Evolutionary conservation across 1,140 invertebrate species (phyloP).

Genomic region (Drosophila varians): DNA sequence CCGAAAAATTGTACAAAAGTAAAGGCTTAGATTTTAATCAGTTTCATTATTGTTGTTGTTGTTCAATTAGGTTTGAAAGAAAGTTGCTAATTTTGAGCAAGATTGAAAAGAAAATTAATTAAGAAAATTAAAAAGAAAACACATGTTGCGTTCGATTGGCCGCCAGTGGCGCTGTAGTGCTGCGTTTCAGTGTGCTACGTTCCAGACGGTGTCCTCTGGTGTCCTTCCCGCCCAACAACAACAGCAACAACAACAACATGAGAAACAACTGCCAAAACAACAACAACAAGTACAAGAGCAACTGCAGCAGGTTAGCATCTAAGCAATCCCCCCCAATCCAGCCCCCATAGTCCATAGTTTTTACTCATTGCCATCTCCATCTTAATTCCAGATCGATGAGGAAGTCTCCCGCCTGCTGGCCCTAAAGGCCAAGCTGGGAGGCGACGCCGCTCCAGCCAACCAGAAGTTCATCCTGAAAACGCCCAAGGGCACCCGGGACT

Average conservation of each 20-base stretch:
- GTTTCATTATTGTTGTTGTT: conserved; percentile 77
- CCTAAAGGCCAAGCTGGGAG: conserved; percentile 89
- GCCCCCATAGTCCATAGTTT: background rate
- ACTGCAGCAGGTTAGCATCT: conserved; percentile 82
- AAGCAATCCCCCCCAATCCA: conserved; percentile 44
- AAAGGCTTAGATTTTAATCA: conserved; percentile 41
- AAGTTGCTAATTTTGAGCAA: conserved; percentile 39
- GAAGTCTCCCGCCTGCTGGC: conserved; percentile 92
- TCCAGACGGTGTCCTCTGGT: conserved; percentile 64
- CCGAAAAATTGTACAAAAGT: background rate
- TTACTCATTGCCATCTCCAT: conserved; percentile 5
- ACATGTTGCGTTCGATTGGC: conserved; percentile 82
- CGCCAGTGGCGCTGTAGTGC: conserved; percentile 79
- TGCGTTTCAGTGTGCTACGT: conserved; percentile 73
- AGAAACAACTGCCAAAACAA: conserved; percentile 55
- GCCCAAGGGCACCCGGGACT: conserved; percentile 98
- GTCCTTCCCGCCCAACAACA: conserved; percentile 49
- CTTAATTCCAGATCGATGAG: conserved; percentile 87
- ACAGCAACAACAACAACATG: conserved; percentile 55
- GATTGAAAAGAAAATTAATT: conserved; percentile 8
- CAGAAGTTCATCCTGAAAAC: conserved; percentile 95
- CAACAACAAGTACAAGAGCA: conserved; percentile 70
- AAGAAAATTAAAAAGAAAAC: conserved; percentile 17
- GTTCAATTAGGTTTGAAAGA: conserved; percentile 74
- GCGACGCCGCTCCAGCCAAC: conserved; percentile 84